A percentile compares a stretch with the other conserved stretches of the same genome.
These are phyloP conservation scores for Meloidogyne hapla DNA, from an alignment of 1,140 invertebrate species.

Conservation along the genomic window DNA sequence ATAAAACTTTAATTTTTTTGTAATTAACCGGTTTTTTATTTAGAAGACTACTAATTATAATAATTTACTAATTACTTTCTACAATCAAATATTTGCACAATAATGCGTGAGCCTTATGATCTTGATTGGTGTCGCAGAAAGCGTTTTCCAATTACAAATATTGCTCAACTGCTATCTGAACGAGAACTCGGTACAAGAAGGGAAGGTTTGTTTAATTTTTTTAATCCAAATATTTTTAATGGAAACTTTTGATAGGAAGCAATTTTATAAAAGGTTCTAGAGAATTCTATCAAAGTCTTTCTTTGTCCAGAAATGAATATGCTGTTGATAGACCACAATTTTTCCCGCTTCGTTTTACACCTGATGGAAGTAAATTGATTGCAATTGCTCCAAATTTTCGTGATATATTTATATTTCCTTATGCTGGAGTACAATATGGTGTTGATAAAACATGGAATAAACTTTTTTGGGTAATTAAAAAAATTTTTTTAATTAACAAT, in stretches of 20 bases:
- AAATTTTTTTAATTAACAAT: conserved; percentile 18
- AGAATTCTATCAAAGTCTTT: conserved; percentile 50
- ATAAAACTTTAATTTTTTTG: too few relatives aligned
- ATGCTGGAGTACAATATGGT: conserved; percentile 32
- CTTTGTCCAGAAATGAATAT: background rate
- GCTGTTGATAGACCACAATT: conserved; percentile 37
- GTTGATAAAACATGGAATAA: conserved; percentile 4
- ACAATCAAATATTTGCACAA: too few relatives aligned
- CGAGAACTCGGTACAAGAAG: conserved; percentile 42
- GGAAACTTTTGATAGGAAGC: conserved; percentile 32
- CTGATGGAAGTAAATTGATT: conserved; percentile 39
- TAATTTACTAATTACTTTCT: too few relatives aligned
- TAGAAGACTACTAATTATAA: too few relatives aligned
- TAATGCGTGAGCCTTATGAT: conserved; percentile 29
- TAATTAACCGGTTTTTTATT: too few relatives aligned
- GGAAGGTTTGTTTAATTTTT: conserved; percentile 28
- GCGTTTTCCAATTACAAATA: conserved; percentile 11
- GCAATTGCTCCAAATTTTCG: conserved; percentile 32
- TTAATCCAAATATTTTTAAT: conserved; percentile 18
- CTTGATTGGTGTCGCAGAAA: conserved; percentile 43
- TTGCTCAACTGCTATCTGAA: conserved; percentile 32
- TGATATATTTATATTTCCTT: conserved; percentile 43
- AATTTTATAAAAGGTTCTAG: conserved; percentile 45
- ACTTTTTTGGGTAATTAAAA: conserved; percentile 30
- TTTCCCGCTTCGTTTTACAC: conserved; percentile 53